These are phyloP conservation scores for Sthenelais limicola DNA, from an alignment of 2,888 invertebrate genomes.

Conservation along the genomic window DNA sequence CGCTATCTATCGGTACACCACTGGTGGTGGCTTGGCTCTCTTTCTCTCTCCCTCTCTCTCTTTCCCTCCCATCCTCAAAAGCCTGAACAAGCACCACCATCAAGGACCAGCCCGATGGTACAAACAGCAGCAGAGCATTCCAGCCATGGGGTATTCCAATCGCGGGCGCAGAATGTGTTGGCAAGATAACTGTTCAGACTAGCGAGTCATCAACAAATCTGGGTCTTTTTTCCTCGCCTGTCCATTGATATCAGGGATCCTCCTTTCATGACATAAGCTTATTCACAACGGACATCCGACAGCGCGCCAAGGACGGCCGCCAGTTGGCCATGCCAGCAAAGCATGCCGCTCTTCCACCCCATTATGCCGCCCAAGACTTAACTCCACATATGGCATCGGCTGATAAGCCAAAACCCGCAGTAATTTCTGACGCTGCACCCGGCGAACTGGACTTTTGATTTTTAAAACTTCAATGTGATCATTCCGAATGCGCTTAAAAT, in stretches of 20 bases:
- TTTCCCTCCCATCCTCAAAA: too few relatives aligned
- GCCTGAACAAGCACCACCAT: too few relatives aligned
- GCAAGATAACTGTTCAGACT: constrained; percentile 14
- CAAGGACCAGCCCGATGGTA: too few relatives aligned
- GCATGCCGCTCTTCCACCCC: constrained; percentile 32
- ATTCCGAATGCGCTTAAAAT: too few relatives aligned
- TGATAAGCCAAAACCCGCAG: constrained; percentile 22
- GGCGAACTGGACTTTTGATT: constrained; percentile 20
- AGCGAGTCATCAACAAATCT: constrained; percentile 11
- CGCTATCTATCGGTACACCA: too few relatives aligned
- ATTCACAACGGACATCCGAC: constrained; percentile 8
- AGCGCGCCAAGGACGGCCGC: constrained; percentile 2
- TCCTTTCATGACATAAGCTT: constrained; percentile 37
- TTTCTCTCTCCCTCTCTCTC: too few relatives aligned
- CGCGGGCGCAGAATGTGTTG: constrained; percentile 14
- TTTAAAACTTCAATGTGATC: constrained; percentile 30
- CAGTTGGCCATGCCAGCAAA: constrained; percentile 17
- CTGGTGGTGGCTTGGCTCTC: too few relatives aligned
- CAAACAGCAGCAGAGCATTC: too few relatives aligned
- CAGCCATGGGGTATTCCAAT: too few relatives aligned
- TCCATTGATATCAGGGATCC: neutral
- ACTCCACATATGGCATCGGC: constrained; percentile 14
- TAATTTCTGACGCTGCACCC: neutral
- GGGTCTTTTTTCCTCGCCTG: neutral
- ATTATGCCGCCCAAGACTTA: constrained; percentile 28